A percentile compares a stretch with the other conserved stretches of the same genome.
Evolutionary conservation across 64 coral and sea anemone genomes (phyloP).

Genomic region (Stichodactyla mertensii): DNA sequence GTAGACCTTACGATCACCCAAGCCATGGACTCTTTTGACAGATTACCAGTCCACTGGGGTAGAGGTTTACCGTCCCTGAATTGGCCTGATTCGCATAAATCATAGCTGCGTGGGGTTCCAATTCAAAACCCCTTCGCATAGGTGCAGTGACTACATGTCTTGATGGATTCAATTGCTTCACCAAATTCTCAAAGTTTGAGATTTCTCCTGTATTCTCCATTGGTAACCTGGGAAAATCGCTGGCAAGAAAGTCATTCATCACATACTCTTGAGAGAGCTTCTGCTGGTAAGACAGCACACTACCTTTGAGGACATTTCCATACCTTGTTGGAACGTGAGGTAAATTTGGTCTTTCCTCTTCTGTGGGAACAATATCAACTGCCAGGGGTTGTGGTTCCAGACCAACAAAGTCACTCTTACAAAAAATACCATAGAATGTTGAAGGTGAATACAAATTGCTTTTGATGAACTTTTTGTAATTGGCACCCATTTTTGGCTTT

Average conservation of each 20-base stretch:
- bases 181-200: conserved; percentile 41
- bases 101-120: conserved; percentile 47
- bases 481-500: conserved; percentile 39
- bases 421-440: not conserved
- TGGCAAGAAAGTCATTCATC: conserved; percentile 61
- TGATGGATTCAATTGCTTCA: conserved; percentile 48
- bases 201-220: conserved; percentile 32
- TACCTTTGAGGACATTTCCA: conserved; percentile 56
- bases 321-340: conserved; percentile 28
- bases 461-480: conserved; percentile 58
- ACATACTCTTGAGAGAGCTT: conserved; percentile 55
- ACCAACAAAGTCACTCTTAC: not conserved
- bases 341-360: too few relatives aligned
- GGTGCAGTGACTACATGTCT: conserved; percentile 42
- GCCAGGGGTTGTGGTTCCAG: conserved; percentile 46
- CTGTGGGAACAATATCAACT: conserved; percentile 42
- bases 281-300: conserved; percentile 57
- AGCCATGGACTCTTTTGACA: too few relatives aligned
- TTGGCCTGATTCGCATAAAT: conserved; percentile 43
- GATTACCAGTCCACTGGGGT: conserved; percentile 1
- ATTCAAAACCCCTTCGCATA: conserved; percentile 40
- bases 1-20: conserved; percentile 28
- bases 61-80: conserved; percentile 42
- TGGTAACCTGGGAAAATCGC: conserved; percentile 36
- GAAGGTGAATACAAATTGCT: conserved; percentile 55